These are phyloP conservation scores for Siniperca chuatsi DNA, from an alignment of 2,113 vertebrate genomes.

Conservation along the genomic window DNA sequence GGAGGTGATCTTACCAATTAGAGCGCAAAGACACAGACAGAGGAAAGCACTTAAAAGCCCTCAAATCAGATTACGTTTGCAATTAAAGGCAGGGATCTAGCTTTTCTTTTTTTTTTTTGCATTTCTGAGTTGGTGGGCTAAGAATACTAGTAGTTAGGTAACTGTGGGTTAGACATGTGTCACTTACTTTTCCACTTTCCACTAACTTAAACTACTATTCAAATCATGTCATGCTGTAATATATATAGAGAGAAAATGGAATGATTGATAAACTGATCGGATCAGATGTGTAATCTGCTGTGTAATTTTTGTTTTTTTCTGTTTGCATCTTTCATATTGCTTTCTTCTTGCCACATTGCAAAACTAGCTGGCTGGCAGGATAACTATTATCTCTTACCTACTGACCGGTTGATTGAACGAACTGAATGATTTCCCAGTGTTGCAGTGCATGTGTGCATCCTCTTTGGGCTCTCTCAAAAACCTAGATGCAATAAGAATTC, in stretches of 20 bases:
- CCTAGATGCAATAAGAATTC: background rate
- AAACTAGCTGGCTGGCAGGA: background rate
- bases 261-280: background rate
- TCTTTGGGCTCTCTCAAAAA: background rate
- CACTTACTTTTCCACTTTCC: background rate
- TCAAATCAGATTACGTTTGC: background rate
- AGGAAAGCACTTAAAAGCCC: slow-evolving; percentile 1
- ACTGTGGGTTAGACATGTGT: background rate
- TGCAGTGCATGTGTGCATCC: background rate
- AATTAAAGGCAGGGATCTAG: slow-evolving; percentile 20
- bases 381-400: background rate
- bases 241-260: background rate
- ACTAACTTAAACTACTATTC: background rate
- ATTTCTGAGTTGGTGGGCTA: background rate
- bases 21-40: slow-evolving; percentile 1
- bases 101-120: background rate
- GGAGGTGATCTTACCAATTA: slow-evolving; percentile 16
- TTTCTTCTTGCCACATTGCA: background rate
- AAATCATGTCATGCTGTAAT: background rate
- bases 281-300: background rate
- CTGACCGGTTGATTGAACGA: fast-evolving
- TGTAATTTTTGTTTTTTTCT: background rate
- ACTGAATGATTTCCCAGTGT: background rate
- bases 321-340: background rate
- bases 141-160: too few species aligned